Evolutionary conservation across 1,140 invertebrate genomes (phyloP).

Genomic region (Zaprionus lachaisei): DNA sequence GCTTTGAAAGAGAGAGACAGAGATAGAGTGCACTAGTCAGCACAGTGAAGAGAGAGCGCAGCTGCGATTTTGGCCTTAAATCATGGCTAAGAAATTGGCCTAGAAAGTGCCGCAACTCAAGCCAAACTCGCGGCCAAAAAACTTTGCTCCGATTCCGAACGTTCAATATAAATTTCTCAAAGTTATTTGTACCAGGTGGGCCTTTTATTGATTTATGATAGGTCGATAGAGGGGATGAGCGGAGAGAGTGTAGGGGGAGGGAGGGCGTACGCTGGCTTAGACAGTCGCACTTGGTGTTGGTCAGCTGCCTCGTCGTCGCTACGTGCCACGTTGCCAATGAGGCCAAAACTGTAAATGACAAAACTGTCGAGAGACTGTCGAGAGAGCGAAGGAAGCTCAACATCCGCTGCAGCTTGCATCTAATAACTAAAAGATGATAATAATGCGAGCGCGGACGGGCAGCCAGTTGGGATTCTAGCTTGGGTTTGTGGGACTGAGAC

Average conservation of each 20-base stretch:
- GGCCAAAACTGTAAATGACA: slow-evolving; percentile 73
- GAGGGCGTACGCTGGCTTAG: slow-evolving; percentile 45
- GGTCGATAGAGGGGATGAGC: neutral
- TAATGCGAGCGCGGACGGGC: slow-evolving; percentile 48
- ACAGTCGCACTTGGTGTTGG: slow-evolving; percentile 7
- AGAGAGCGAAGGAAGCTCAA: slow-evolving; percentile 65
- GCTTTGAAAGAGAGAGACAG: neutral
- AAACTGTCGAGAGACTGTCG: slow-evolving; percentile 46
- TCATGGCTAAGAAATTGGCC: slow-evolving; percentile 43
- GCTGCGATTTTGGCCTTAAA: slow-evolving; percentile 40
- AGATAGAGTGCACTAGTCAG: neutral
- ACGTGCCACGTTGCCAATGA: slow-evolving; percentile 27
- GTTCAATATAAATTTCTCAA: slow-evolving; percentile 77
- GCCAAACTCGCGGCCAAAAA: slow-evolving; percentile 13
- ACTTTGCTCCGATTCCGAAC: slow-evolving; percentile 32
- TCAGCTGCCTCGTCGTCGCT: slow-evolving; percentile 16
- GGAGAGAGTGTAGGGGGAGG: slow-evolving; percentile 31
- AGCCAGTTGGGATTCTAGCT: neutral
- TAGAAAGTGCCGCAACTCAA: slow-evolving; percentile 46
- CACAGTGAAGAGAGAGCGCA: slow-evolving; percentile 2
- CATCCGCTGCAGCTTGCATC: slow-evolving; percentile 81
- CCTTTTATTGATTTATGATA: slow-evolving; percentile 75
- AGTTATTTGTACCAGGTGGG: slow-evolving; percentile 78
- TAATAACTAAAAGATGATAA: slow-evolving; percentile 74
- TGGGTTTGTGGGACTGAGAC: neutral